Percentiles rank a stretch among this genome's conserved stretches.
Evolutionary conservation across 2,888 invertebrate genomes (phyloP).

Genomic region (Hemistola chrysoprasaria): DNA sequence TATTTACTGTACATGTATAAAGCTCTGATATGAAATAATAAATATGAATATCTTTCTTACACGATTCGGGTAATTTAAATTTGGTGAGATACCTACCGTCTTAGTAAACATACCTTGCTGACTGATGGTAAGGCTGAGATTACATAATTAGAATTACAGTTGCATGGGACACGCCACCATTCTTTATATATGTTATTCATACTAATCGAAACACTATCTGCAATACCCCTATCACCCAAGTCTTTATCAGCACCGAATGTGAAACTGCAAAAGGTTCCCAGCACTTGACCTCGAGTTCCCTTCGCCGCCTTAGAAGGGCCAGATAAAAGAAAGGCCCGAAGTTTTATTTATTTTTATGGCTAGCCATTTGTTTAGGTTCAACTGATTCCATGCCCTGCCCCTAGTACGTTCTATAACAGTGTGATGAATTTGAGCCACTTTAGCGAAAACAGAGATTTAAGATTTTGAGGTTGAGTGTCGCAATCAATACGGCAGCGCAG

Average conservation of each 20-base stretch:
- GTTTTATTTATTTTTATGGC: conserved; percentile 67
- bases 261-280: conserved; percentile 47
- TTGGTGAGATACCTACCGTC: too few relatives aligned
- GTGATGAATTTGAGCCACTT: conserved; percentile 14
- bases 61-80: too few relatives aligned
- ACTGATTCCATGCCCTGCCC: conserved; percentile 45
- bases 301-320: conserved; percentile 42
- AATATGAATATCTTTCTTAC: too few relatives aligned
- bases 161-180: too few relatives aligned
- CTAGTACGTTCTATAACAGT: conserved; percentile 22
- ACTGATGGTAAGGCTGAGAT: too few relatives aligned
- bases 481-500: conserved; percentile 7
- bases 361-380: conserved; percentile 55
- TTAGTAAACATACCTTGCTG: too few relatives aligned
- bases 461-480: conserved; percentile 3
- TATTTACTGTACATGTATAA: too few relatives aligned
- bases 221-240: conserved; percentile 46
- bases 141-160: too few relatives aligned
- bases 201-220: conserved; percentile 1
- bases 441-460: conserved; percentile 8
- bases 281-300: conserved; percentile 47
- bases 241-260: conserved; percentile 46
- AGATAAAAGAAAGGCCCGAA: conserved; percentile 52
- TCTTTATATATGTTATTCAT: too few relatives aligned
- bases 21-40: too few relatives aligned